phyloP scores from a whole-genome alignment of 2,888 invertebrate genomes.

The Steromphala cineraria region DNA sequence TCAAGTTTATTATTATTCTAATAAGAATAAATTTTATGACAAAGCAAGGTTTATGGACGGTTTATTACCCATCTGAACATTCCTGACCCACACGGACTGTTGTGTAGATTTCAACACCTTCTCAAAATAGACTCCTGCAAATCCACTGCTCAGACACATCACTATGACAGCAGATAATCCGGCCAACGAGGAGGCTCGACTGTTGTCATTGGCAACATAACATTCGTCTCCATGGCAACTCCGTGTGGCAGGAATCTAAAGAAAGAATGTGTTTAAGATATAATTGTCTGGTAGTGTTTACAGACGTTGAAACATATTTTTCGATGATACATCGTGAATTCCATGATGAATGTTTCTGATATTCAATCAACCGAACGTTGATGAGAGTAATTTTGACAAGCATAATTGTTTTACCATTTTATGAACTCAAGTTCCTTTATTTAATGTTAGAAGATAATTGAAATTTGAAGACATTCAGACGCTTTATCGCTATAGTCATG shows the following conservation, averaged over 20 bases:
- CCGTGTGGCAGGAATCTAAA: not conserved
- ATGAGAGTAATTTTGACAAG: no score
- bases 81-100: constrained; percentile 77
- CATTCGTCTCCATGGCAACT: not conserved
- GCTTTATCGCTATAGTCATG: no score
- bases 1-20: not conserved
- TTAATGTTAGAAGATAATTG: no score
- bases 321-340: no score
- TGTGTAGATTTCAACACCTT: constrained; percentile 77
- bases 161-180: constrained; percentile 76
- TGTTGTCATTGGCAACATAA: not conserved
- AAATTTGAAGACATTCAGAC: no score
- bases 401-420: no score
- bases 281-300: no score
- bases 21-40: no score
- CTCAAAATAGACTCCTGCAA: constrained; percentile 79
- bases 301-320: no score
- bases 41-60: not conserved
- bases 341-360: no score
- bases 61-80: constrained; percentile 76
- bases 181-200: constrained; percentile 48
- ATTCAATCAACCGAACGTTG: no score
- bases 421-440: no score
- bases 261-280: not conserved
- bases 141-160: constrained; percentile 78